phyloP scores from a whole-genome alignment of 2,113 vertebrate species.

The Equus przewalskii region DNA sequence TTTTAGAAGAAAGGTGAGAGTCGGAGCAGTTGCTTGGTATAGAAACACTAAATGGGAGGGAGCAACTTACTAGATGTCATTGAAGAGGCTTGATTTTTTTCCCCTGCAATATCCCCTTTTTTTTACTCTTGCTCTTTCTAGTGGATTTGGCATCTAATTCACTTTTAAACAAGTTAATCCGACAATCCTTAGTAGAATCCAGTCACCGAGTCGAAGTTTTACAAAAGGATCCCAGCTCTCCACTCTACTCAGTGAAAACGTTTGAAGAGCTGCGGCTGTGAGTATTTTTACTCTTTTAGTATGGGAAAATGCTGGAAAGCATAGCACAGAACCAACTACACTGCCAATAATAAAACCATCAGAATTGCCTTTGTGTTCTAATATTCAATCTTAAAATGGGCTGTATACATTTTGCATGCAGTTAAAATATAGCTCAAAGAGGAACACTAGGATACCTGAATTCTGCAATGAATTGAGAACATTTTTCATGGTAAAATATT shows the following conservation, averaged over 20 bases:
- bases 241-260: slow-evolving; percentile 87
- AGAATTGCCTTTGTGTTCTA: background rate
- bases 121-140: slow-evolving; percentile 66
- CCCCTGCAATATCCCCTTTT: background rate
- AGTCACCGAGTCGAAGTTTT: slow-evolving; percentile 87
- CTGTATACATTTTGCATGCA: background rate
- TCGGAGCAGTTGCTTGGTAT: background rate
- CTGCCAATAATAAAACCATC: background rate
- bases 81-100: background rate
- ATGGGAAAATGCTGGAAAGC: background rate
- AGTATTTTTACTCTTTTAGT: slow-evolving; percentile 73
- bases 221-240: slow-evolving; percentile 88
- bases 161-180: slow-evolving; percentile 90
- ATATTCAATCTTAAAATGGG: background rate
- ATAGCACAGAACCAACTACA: background rate
- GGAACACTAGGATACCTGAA: background rate
- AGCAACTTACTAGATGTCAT: background rate
- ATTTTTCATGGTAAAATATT: slow-evolving; percentile 44
- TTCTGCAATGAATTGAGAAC: background rate
- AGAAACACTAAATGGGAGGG: background rate
- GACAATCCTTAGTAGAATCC: slow-evolving; percentile 87
- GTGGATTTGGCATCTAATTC: slow-evolving; percentile 84
- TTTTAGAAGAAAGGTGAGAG: background rate
- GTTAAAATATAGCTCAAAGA: slow-evolving; percentile 16
- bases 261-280: slow-evolving; percentile 89